These are phyloP conservation scores for Lasioglossum villosulum DNA, from an alignment of 2,888 invertebrate genomes.

Conservation along the genomic window DNA sequence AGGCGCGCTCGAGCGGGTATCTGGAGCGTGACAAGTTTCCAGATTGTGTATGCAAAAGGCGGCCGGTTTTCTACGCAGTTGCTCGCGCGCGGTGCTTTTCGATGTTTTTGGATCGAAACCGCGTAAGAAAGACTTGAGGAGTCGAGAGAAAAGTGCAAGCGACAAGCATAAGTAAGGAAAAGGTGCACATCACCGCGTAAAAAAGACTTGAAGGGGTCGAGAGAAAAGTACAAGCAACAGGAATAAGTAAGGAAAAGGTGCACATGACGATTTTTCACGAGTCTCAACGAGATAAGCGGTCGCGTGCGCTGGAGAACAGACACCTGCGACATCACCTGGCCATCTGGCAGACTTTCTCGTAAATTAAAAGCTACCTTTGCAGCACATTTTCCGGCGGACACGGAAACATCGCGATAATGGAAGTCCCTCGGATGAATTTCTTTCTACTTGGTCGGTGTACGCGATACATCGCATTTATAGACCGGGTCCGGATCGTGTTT, in stretches of 20 bases:
- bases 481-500: not conserved
- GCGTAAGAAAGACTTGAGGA: not conserved
- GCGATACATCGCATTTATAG: too few relatives aligned
- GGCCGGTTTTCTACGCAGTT: conserved; percentile 61
- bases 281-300: conserved; percentile 32
- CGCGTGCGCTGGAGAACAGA: conserved; percentile 28
- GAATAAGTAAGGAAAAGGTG: not conserved
- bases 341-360: conserved; percentile 66
- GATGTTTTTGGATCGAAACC: not conserved
- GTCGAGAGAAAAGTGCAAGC: not conserved
- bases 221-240: not conserved
- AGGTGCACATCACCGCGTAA: too few relatives aligned
- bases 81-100: not conserved
- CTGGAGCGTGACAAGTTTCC: conserved; percentile 75
- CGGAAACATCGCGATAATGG: not conserved
- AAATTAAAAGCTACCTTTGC: conserved; percentile 59
- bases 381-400: conserved; percentile 33
- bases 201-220: not conserved
- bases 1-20: conserved; percentile 71
- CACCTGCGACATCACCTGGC: conserved; percentile 79
- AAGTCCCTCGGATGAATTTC: not conserved
- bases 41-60: conserved; percentile 69
- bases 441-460: not conserved
- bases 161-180: not conserved
- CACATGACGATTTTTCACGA: conserved; percentile 4